Percentiles rank a stretch among this genome's conserved stretches.
Conservation (phyloP, 2,888 invertebrate genomes). For the Dioctria linearis region DNA sequence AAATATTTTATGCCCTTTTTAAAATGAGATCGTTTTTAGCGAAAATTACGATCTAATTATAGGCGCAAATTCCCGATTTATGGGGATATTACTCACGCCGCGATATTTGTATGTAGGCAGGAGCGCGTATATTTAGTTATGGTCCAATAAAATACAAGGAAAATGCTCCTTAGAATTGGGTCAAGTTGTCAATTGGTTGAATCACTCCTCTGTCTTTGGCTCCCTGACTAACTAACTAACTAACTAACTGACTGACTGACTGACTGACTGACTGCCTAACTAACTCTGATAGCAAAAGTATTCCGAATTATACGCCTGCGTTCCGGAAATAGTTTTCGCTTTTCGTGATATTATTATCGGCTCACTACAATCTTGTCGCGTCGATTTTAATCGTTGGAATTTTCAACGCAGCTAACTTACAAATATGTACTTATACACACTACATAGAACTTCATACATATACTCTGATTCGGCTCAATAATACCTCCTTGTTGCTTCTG, state of each 20-base stretch:
- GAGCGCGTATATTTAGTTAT: background rate
- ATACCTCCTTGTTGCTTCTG: too few species aligned
- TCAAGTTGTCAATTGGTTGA: slow-evolving; percentile 49
- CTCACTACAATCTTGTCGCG: slow-evolving; percentile 11
- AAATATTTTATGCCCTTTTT: slow-evolving; percentile 39
- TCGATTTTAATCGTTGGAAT: slow-evolving; percentile 17
- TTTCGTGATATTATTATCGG: slow-evolving; percentile 34
- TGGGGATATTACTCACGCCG: background rate
- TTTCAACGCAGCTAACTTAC: background rate
- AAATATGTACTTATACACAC: background rate
- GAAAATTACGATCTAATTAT: slow-evolving; percentile 23
- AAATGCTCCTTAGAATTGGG: slow-evolving; percentile 43
- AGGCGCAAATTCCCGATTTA: background rate
- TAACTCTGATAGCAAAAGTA: background rate
- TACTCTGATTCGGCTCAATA: too few species aligned
- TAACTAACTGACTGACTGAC: too few species aligned
- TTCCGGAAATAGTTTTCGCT: slow-evolving; percentile 48
- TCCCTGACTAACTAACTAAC: slow-evolving; percentile 56
- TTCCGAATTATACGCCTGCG: slow-evolving; percentile 34
- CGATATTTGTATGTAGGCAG: too few species aligned
- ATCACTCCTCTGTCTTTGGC: slow-evolving; percentile 49
- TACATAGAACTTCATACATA: too few species aligned
- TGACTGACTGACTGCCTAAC: too few species aligned
- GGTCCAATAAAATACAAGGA: slow-evolving; percentile 40
- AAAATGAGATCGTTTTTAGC: background rate